Base-by-base conservation (phyloP, 23 tunicate genomes). In the Halocynthia roretzi region DNA sequence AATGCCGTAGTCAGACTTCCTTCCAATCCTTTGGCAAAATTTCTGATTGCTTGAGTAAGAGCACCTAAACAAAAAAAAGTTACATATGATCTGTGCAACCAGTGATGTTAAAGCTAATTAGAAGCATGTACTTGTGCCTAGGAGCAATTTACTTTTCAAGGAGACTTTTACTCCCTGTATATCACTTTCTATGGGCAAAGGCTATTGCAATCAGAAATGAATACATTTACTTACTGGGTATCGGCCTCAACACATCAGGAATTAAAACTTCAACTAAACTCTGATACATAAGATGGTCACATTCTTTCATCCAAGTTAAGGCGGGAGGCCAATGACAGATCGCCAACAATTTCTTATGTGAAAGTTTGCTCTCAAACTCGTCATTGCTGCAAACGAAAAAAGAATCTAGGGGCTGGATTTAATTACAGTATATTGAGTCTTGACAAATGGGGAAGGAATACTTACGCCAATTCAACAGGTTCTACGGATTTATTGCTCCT, bases 171-270 rank as follows among this genome's bases (percentile, higher is more conserved):
- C n/a, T n/a, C n/a, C n/a, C 44, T 31, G 44, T 31, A 31, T 31
- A 4, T 31, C 44, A 31, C 1, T 31, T 31, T 31, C 44, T 31
- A 31, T 31, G 44, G 44, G 44, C 44, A 31, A 31, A 4, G 44
- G 44, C 44, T 31, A 31, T 31, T 31, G 2, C 44, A 31, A 31
- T 31, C 44, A 31, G 44, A 31, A 31, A 31, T 31, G 44, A 31
- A 31, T 31, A 31, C 44, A 31, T 66, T 8, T 75, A 87, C 88
- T 84, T 72, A 90, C 98, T 92, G 57, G 98, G 98, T 40, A 96
- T 91, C 75, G 95, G 99, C 6, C 93, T 74, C 67, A 96, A 68
- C 49, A 96, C 99, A 62, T 96, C 99, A 10, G 99, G 99, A 56
- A 96, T 96, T 8, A 96, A 81, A 65, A 96, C 90, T 51, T 96